Evolutionary conservation across 2,888 invertebrate genomes (phyloP).

Genomic region (Conchocele bisecta): DNA sequence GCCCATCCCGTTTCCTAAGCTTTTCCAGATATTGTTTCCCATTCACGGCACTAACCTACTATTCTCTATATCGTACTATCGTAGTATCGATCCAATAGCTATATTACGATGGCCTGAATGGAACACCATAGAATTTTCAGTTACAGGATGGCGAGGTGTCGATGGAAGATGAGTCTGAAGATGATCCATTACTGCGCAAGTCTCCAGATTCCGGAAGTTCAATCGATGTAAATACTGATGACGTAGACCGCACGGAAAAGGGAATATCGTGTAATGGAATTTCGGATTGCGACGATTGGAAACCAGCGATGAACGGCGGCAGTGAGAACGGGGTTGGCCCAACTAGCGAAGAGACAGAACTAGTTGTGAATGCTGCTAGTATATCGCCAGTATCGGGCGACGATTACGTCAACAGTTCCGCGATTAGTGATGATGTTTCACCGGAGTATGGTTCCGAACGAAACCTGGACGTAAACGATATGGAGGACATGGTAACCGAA

Average conservation of each 20-base stretch:
- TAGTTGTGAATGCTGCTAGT: not conserved
- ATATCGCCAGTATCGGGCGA: not conserved
- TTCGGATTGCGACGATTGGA: not conserved
- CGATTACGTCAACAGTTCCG: no score
- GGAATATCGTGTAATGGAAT: not conserved
- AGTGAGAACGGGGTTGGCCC: not conserved
- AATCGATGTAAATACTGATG: not conserved
- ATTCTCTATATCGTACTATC: no score
- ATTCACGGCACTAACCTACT: no score
- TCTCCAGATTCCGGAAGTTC: conserved; percentile 39
- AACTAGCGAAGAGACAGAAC: not conserved
- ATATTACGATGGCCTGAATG: no score
- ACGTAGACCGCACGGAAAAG: not conserved
- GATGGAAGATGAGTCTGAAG: conserved; percentile 53
- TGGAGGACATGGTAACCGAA: not conserved
- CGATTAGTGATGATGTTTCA: no score
- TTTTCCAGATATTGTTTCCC: no score
- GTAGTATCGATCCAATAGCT: no score
- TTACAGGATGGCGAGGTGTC: no score
- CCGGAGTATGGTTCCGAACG: no score
- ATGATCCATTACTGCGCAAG: conserved; percentile 51
- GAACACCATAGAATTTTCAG: no score
- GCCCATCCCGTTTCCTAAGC: no score
- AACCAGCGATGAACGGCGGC: not conserved
- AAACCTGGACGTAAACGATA: no score